Percentiles rank a stretch among this genome's conserved stretches.
Evolutionary conservation across 2,888 invertebrate species (phyloP).

Genomic region (Leptinotarsa juncta): DNA sequence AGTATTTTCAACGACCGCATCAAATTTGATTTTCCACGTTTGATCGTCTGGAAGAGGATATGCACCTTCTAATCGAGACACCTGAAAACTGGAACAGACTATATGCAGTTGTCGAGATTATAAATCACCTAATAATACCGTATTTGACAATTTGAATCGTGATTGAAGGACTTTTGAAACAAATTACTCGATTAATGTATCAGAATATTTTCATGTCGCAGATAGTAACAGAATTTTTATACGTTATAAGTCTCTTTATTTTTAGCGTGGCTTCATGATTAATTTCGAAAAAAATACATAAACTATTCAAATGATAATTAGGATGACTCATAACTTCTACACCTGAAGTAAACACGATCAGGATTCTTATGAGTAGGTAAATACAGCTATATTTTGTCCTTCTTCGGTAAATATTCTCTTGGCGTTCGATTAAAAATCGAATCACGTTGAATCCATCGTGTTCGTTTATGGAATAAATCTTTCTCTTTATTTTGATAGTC

Average conservation of each 20-base stretch:
- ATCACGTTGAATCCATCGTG: not conserved
- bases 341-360: slow-evolving; percentile 13
- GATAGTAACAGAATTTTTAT: too few species aligned
- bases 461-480: not conserved
- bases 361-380: slow-evolving; percentile 1
- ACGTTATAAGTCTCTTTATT: not conserved
- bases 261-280: slow-evolving; percentile 3
- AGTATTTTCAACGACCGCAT: not conserved
- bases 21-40: slow-evolving; percentile 5
- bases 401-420: slow-evolving; percentile 1
- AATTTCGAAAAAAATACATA: not conserved
- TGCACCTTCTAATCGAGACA: not conserved
- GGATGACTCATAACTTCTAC: slow-evolving; percentile 4
- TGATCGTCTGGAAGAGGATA: slow-evolving; percentile 4
- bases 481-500: not conserved
- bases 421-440: not conserved
- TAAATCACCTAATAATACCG: slow-evolving; percentile 35
- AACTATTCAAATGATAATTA: slow-evolving; percentile 4
- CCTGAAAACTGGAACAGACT: not conserved
- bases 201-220: not conserved
- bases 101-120: slow-evolving; percentile 23
- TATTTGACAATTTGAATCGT: slow-evolving; percentile 31
- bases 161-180: slow-evolving; percentile 17
- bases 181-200: not conserved
- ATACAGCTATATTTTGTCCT: slow-evolving; percentile 4